These are phyloP conservation scores for Archocentrus centrarchus DNA, from an alignment of 2,113 vertebrate species.

Conservation along the genomic window DNA sequence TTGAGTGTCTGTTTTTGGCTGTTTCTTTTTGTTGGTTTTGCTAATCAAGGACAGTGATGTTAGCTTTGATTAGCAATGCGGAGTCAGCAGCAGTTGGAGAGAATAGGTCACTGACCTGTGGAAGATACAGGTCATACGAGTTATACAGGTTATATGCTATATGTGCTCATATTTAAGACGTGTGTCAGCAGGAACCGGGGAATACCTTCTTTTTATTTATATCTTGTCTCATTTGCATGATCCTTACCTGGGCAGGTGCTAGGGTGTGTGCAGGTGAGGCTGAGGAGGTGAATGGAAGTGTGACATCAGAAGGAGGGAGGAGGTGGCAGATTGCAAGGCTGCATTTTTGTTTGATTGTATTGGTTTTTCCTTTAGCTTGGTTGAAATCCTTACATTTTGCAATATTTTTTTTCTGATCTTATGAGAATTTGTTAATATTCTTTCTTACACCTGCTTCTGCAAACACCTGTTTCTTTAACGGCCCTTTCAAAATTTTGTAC, in stretches of 20 bases:
- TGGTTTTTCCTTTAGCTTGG: no score
- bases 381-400: no score
- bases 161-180: no score
- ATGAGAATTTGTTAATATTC: no score
- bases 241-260: not conserved
- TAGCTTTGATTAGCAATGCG: not conserved
- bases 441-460: no score
- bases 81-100: not conserved
- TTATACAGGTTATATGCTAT: no score
- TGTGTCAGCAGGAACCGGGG: not conserved
- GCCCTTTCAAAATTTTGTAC: not conserved
- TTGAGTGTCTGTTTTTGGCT: not conserved
- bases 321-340: no score
- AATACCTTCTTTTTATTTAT: not conserved
- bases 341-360: no score
- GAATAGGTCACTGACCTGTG: no score
- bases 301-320: no score
- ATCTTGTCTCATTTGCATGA: not conserved
- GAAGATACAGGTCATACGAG: no score
- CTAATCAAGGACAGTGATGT: not conserved
- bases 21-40: not conserved
- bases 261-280: not conserved
- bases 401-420: no score
- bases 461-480: not conserved
- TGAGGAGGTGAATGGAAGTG: not conserved